Percentiles rank a stretch among this genome's conserved stretches.
Conservation (phyloP, 1,140 invertebrate genomes). For the Dryas iulia region DNA sequence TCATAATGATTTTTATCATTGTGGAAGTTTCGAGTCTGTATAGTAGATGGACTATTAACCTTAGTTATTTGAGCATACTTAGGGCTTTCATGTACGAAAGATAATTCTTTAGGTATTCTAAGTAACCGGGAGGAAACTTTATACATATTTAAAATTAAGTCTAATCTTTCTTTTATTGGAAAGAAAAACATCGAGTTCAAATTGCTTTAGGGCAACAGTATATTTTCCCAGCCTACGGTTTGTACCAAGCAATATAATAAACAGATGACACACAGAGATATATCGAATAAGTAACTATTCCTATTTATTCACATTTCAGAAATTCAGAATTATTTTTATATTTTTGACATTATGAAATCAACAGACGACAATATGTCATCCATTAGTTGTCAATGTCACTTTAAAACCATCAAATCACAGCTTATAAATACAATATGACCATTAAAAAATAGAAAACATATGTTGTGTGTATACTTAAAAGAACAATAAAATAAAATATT, state of each 20-base stretch:
- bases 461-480: no score
- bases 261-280: no score
- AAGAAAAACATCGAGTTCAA: not conserved
- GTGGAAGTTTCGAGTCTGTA: constrained; percentile 4
- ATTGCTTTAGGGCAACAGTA: no score
- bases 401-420: not conserved
- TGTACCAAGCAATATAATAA: no score
- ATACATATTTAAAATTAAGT: constrained; percentile 47
- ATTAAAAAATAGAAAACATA: no score
- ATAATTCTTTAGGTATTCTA: constrained; percentile 43
- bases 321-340: not conserved
- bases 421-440: no score
- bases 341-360: not conserved
- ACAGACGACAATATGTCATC: not conserved
- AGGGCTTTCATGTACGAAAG: constrained; percentile 39
- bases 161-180: not conserved
- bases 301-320: not conserved
- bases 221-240: no score
- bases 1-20: constrained; percentile 33
- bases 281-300: not conserved
- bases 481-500: no score
- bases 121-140: constrained; percentile 32
- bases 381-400: not conserved
- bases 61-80: constrained; percentile 30
- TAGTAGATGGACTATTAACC: constrained; percentile 22